Base-by-base conservation (phyloP, 1,140 invertebrate genomes). In the Microplitis demolitor region DNA sequence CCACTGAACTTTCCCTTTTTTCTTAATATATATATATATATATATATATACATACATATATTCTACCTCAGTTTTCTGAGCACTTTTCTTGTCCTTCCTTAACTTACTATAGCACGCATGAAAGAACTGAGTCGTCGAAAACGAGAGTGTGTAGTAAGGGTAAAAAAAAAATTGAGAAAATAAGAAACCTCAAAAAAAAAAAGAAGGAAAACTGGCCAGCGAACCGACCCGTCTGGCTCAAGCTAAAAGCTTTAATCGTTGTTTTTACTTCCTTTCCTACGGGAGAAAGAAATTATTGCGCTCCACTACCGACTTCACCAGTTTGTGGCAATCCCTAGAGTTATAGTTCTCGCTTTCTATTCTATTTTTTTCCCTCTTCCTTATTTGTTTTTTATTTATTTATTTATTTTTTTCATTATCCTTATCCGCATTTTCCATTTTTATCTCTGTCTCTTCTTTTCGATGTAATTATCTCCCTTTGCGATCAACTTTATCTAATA, bases 231-330 rank as follows among this genome's bases (percentile, higher is more conserved):
- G 45, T 54, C 61, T 66, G 39, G 63, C 37, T 34, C 33, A 24
- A 58, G 67, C 73, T 74, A 71, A 74, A 74, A 74, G 73, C 73
- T 74, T 74, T 74, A 74, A 74, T 74, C 73, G 73, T 66, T 53
- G 64, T 66, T 70, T 74, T 74, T 72, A 64, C 61, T 60, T 66
- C n/a, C 50, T 67, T 16, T 53, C 31, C 45, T 66, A 56, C 53
- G 53, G 61, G 3, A 54, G 72, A 74, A 69, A 73, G 67, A 69
- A 56, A 67, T 67, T 67, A 58, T 69, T 60, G 67, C 54, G 50
- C 33, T 67, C 33, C 13, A 35, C 51, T 54, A 66, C 63, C n/a
- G 39, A 50, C 39, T 66, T 39, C 9, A 50, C 45, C 24, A 31
- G 63, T 51, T 66, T 66, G 63, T 66, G 63, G 63, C 63, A 14